Percentiles rank a stretch among this genome's conserved stretches.
Conservation (phyloP, 2,113 vertebrate genomes). For the Urocitellus parryii region DNA sequence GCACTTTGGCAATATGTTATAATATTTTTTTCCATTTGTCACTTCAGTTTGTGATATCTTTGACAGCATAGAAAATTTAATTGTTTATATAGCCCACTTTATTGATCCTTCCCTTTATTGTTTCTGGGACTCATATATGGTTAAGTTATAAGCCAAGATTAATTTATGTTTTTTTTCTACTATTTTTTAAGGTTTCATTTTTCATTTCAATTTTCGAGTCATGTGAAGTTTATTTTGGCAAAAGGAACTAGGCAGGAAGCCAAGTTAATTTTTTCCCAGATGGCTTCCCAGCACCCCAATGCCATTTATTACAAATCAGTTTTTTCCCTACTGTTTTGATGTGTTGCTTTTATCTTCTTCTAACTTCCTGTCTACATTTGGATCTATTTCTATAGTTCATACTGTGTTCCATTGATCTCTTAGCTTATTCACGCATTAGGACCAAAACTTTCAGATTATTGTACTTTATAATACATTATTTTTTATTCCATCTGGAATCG, state of each 20-base stretch:
- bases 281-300: constrained; percentile 41
- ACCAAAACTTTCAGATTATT: neutral
- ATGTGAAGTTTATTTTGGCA: constrained; percentile 45
- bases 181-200: constrained; percentile 44
- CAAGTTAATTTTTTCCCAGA: constrained; percentile 66
- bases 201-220: constrained; percentile 45
- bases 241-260: constrained; percentile 34
- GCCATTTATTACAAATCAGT: constrained; percentile 31
- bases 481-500: constrained; percentile 30
- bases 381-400: constrained; percentile 15
- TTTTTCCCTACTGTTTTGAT: constrained; percentile 32
- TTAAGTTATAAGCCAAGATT: constrained; percentile 16
- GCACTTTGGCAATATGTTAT: neutral
- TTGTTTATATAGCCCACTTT: neutral
- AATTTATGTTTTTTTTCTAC: constrained; percentile 15
- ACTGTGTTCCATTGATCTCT: constrained; percentile 13
- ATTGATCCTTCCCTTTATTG: neutral
- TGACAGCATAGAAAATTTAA: neutral
- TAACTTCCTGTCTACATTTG: constrained; percentile 51
- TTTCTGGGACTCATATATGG: neutral
- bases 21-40: neutral
- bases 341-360: neutral
- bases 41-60: neutral
- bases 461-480: neutral
- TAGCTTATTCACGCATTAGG: constrained; percentile 38